phyloP scores from a whole-genome alignment of 2,797 vertebrate species.

The Sebastes melanostomus region DNA sequence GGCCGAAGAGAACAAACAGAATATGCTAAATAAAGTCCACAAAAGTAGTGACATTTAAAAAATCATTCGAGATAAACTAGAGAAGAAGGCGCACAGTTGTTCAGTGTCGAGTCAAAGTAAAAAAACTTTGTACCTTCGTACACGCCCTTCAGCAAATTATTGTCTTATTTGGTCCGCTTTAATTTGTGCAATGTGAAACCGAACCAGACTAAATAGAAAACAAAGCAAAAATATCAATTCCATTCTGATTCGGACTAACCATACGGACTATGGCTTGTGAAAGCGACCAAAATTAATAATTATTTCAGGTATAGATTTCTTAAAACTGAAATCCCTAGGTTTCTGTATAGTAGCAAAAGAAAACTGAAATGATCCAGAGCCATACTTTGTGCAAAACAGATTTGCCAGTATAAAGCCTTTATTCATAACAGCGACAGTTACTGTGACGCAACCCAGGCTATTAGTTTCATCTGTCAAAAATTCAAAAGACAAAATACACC shows the following conservation, averaged over 20 bases:
- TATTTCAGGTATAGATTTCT: not conserved
- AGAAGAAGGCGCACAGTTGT: fast-evolving
- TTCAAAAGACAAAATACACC: constrained; percentile 1
- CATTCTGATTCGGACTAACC: not conserved
- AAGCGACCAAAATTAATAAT: not conserved
- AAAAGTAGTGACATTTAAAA: not conserved
- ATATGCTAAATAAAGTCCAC: too few relatives aligned
- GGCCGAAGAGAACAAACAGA: too few relatives aligned
- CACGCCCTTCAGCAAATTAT: too few relatives aligned
- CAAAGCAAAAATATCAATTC: fast-evolving
- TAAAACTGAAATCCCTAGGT: not conserved
- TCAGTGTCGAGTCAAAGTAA: not conserved
- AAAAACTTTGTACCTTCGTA: fast-evolving
- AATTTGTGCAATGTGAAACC: not conserved
- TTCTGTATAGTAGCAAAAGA: not conserved
- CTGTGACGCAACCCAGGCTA: constrained; percentile 5
- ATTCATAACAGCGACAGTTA: not conserved
- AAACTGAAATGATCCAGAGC: not conserved
- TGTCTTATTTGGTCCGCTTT: not conserved
- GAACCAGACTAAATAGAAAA: not conserved
- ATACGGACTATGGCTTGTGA: too few relatives aligned
- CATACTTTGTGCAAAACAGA: constrained; percentile 1
- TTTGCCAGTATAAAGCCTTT: not conserved
- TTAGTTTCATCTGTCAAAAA: constrained; percentile 23
- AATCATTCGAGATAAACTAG: not conserved